Evolutionary conservation across 2,113 vertebrate genomes (phyloP).

Genomic region (Orcinus orca): DNA sequence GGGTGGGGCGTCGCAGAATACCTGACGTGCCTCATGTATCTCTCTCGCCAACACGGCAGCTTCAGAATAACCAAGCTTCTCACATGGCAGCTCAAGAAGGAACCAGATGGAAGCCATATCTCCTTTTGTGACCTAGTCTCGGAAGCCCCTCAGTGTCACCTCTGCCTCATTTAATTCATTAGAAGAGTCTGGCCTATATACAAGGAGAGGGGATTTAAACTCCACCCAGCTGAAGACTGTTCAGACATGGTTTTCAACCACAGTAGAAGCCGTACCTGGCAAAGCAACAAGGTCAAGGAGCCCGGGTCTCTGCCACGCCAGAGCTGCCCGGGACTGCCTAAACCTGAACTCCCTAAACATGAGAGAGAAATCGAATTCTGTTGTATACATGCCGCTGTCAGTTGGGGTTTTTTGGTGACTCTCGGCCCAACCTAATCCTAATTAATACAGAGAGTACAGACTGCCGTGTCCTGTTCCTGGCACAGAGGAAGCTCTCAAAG

Average conservation of each 20-base stretch:
- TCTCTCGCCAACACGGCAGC: background rate
- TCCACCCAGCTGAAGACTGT: background rate
- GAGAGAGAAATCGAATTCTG: background rate
- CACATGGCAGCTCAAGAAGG: background rate
- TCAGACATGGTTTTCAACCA: background rate
- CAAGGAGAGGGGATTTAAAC: background rate
- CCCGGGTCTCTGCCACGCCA: background rate
- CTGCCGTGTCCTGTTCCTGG: background rate
- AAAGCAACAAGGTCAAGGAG: background rate
- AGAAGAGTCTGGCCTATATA: background rate
- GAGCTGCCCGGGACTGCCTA: background rate
- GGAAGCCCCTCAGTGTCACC: background rate
- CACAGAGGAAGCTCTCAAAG: background rate
- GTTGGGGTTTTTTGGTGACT: background rate
- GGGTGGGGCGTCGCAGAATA: background rate
- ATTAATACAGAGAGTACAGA: slow-evolving; percentile 1
- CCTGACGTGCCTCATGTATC: background rate
- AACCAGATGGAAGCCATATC: background rate
- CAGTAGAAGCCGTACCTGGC: background rate
- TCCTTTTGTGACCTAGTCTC: background rate
- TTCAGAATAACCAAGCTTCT: background rate
- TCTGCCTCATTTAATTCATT: background rate
- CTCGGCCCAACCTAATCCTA: background rate
- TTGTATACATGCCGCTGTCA: background rate
- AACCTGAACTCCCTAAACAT: background rate